Evolutionary conservation across 2,888 invertebrate genomes (phyloP), one percentile per base, ranked within the genome.

Genomic region (Drosophila neoperkinsi): DNA sequence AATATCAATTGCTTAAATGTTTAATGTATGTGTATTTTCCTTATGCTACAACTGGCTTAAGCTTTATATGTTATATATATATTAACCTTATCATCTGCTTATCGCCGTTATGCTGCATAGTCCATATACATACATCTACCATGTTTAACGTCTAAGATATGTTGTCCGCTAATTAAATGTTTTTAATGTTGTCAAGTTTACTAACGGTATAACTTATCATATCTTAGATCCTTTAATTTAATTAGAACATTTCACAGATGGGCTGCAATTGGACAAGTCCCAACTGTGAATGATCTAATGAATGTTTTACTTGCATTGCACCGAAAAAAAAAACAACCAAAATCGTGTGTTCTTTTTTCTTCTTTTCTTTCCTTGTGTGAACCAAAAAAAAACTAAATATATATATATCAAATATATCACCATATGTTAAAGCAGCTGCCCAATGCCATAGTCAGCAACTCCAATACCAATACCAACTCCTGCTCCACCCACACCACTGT

Each of bases 301-400:
- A 66, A 55, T 69, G 53, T 73, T 66, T 67, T 71, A 62, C 30
- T 57, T 76, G 81, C 71, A 71, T 74, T 78, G 88, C 85, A 86
- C 90, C 66, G 65, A 71, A 76, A 69, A 36, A 30, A 71, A 49
- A 66, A 71, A 70, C 38, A 77, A 84, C 69, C 79, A 78, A 84
- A 70, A 71, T 75, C 62, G 65, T 81, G 75, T 82, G 63, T 88
- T 86, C 73, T 86, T 78, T 79, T 78, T 84, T 90, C 83, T 83
- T 84, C 86, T 81, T 75, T 79, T 81, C 88, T 78, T 79, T 86
- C 78, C 83, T 78, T 88, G 83, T 86, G 88, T 84, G 74, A 79
- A 52, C 25, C 21, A 49, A 33, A 33, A 34, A 41, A 41, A 31
- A 41, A 28, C 25, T 25, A 25, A 28, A 57, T 28, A 36, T 51